These are phyloP conservation scores for Papilio protenor DNA, from an alignment of 2,888 invertebrate species.

Conservation along the genomic window DNA sequence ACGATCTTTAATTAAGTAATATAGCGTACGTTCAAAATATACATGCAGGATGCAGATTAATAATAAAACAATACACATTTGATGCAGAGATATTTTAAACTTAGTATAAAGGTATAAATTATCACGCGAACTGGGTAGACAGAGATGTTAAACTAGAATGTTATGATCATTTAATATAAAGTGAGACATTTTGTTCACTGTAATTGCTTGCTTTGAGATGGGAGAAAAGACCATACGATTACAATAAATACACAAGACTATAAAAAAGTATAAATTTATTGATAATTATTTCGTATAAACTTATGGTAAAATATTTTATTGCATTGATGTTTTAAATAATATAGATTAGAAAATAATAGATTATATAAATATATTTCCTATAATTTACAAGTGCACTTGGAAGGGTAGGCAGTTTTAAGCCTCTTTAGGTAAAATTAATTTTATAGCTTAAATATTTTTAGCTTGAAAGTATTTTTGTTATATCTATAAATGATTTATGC, in stretches of 20 bases:
- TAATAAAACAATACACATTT: neutral
- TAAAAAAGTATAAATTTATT: constrained; percentile 23
- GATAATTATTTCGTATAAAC: neutral
- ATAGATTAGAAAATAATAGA: neutral
- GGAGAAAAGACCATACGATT: neutral
- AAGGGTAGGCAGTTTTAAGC: neutral
- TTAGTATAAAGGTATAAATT: neutral
- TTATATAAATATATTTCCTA: constrained; percentile 14
- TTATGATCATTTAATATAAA: neutral
- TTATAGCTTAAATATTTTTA: constrained; percentile 46
- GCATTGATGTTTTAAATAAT: constrained; percentile 3
- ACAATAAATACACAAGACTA: constrained; percentile 10
- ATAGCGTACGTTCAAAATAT: neutral
- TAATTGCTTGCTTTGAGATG: neutral
- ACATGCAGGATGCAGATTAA: neutral
- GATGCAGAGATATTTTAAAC: neutral
- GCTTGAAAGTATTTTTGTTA: constrained; percentile 79
- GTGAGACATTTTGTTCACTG: neutral
- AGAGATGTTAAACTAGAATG: neutral
- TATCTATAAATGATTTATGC: constrained; percentile 88
- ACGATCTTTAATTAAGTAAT: constrained; percentile 39
- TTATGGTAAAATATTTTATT: neutral
- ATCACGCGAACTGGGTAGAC: neutral
- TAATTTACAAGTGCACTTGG: constrained; percentile 17
- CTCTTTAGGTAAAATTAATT: neutral